Base-by-base conservation (phyloP, 2,797 vertebrate genomes). In the Xyrichtys novacula region DNA sequence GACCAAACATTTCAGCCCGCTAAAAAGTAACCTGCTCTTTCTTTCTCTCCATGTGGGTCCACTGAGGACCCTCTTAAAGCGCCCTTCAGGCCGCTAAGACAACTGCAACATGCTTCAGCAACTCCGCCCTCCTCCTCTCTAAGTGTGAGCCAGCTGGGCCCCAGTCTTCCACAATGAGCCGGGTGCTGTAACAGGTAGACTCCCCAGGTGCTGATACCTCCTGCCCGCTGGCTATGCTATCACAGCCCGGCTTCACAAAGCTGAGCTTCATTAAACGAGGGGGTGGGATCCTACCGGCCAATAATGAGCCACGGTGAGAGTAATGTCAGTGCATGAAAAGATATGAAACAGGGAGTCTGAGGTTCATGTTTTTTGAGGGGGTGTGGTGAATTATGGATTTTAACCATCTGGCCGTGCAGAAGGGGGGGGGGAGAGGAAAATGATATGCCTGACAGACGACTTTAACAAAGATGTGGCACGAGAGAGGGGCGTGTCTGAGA, bases 371-470 rank as follows among this genome's bases (percentile, higher is more conserved):
- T 96, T 94, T 92, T 94, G 92, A 91, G 19, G 92, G 90, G 16
- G 25, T 79, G 90, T 75, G 91, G 94, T 96, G 94, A 96, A 97
- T 98, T 98, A 98, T 98, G 96, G 96, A 99, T 99, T 98, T 87
- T 93, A 94, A 95, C 97, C 98, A 98, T 98, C 98, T 99, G 98
- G 95, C 92, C 81, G 67, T 75, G 89, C 84, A 48, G 80, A 90
- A 95, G 92, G 95, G 94, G 93, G 93, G 86, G 86, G 65, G 65
- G 72, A 62, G 63, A 65, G 76, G 82, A 49, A 73, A 86, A 85
- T 82, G 74, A 91, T 91, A 91, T 86, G 94, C 88, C 94, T 94
- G 96, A 96, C 92, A 91, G 93, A 90, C 86, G 88, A 93, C 95
- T 95, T 94, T 96, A 96, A 99, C 97, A 98, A 98, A 98, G 95